Conservation (phyloP, 2,888 invertebrate species). For the Malthinus seriepunctatus region DNA sequence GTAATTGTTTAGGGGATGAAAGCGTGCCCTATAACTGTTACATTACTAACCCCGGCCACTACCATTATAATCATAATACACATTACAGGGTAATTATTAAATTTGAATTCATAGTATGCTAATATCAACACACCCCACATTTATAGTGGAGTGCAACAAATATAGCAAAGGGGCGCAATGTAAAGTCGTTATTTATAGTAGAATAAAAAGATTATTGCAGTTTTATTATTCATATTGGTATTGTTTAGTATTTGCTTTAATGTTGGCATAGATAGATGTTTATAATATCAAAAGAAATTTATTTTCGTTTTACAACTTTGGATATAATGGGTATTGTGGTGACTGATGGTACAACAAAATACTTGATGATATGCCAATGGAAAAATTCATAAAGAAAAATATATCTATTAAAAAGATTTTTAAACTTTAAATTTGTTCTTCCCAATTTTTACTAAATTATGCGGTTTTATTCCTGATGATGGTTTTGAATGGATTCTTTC, state of each 20-base stretch:
- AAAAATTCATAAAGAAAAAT: too few species aligned
- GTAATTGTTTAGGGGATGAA: constrained; percentile 31
- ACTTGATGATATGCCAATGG: too few species aligned
- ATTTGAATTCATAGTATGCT: constrained; percentile 46
- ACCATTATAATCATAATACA: constrained; percentile 50
- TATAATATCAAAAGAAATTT: constrained; percentile 1
- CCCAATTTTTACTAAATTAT: too few species aligned
- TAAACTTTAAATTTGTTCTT: too few species aligned
- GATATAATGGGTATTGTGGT: too few species aligned
- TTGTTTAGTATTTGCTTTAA: constrained; percentile 25
- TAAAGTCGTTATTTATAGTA: constrained; percentile 23
- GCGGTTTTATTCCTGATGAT: too few species aligned
- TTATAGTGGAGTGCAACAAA: constrained; percentile 28
- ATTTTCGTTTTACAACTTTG: constrained; percentile 1
- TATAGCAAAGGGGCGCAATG: constrained; percentile 19
- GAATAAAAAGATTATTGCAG: constrained; percentile 42
- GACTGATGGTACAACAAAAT: too few species aligned
- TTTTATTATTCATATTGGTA: constrained; percentile 43
- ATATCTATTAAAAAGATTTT: too few species aligned
- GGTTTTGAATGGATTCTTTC: too few species aligned
- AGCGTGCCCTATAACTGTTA: constrained; percentile 33
- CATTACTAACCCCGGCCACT: constrained; percentile 29
- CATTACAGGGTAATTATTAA: constrained; percentile 53
- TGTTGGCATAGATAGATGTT: constrained; percentile 2
- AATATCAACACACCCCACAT: constrained; percentile 42